Conservation (phyloP, 2,888 invertebrate species). For the Drosophila borealis region DNA sequence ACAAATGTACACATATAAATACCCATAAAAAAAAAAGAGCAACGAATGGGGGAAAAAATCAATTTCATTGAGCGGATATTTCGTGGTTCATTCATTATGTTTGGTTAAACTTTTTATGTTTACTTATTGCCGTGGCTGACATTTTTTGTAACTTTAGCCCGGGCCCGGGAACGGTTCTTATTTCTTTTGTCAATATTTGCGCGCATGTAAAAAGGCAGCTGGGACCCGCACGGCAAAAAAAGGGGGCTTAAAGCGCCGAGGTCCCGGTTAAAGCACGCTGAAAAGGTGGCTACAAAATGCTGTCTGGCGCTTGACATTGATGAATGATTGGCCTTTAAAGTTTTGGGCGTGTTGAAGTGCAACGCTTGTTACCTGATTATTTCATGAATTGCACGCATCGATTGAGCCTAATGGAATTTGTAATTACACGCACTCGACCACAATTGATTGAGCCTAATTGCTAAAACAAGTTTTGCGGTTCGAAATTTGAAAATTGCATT, state of each 20-base stretch:
- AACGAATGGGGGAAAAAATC: constrained; percentile 13
- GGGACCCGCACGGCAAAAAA: constrained; percentile 6
- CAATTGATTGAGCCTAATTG: constrained; percentile 47
- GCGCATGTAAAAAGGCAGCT: constrained; percentile 42
- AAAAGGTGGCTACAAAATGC: constrained; percentile 30
- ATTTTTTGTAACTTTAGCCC: background rate
- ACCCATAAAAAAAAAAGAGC: background rate
- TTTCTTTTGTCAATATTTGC: constrained; percentile 47
- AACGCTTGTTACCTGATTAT: constrained; percentile 47
- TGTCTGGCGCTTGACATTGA: constrained; percentile 37
- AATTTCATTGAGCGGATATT: constrained; percentile 32
- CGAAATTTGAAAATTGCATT: background rate
- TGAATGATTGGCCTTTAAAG: constrained; percentile 41
- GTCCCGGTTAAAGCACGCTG: constrained; percentile 9
- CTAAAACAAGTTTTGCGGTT: constrained; percentile 40
- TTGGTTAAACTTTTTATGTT: constrained; percentile 19
- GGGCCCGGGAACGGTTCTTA: background rate
- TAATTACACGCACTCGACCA: constrained; percentile 43
- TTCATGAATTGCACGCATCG: constrained; percentile 38
- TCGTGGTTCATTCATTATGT: constrained; percentile 27
- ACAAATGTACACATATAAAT: background rate
- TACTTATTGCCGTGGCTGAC: background rate
- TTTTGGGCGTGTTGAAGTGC: constrained; percentile 25
- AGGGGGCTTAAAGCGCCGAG: constrained; percentile 19
- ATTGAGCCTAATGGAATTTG: constrained; percentile 49